phyloP scores from a whole-genome alignment of 2,113 vertebrate species.

The Coryphaenoides rupestris region DNA sequence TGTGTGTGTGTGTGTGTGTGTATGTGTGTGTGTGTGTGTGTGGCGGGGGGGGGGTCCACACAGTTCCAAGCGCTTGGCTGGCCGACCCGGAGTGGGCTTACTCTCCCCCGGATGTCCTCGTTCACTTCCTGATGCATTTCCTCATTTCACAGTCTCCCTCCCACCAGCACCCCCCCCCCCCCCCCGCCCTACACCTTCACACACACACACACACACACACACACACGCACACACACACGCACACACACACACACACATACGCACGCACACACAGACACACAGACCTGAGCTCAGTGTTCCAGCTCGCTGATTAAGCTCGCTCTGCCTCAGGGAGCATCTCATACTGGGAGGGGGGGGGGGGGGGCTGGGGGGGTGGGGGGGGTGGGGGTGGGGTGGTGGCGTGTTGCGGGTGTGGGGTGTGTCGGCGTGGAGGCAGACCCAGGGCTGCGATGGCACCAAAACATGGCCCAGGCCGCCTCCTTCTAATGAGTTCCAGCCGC shows the following conservation, averaged over 20 bases:
- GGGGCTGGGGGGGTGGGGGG: conserved; percentile 5
- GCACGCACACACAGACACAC: no score
- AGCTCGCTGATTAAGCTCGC: conserved; percentile 62
- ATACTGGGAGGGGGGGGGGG: conserved; percentile 49
- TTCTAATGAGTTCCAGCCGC: conserved; percentile 64
- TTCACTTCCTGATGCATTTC: conserved; percentile 43
- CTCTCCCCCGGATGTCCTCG: conserved; percentile 47
- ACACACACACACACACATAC: no score
- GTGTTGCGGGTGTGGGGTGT: neutral
- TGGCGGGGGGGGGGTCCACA: conserved; percentile 17
- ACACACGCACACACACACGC: no score
- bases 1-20: no score
- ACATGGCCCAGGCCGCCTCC: conserved; percentile 30
- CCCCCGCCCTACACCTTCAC: neutral
- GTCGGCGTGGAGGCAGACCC: no score
- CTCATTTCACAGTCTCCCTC: conserved; percentile 63
- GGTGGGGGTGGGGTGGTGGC: conserved; percentile 18
- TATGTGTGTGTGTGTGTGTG: no score
- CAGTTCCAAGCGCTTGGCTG: conserved; percentile 21
- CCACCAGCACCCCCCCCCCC: conserved; percentile 15
- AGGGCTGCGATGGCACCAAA: conserved; percentile 25
- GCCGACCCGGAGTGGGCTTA: conserved; percentile 20
- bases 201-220: no score
- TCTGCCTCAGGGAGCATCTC: conserved; percentile 56
- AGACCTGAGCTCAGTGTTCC: conserved; percentile 59